These are phyloP conservation scores for Pseudococcus jackbeardsleyi DNA, from an alignment of 2,888 invertebrate species.

Conservation along the genomic window DNA sequence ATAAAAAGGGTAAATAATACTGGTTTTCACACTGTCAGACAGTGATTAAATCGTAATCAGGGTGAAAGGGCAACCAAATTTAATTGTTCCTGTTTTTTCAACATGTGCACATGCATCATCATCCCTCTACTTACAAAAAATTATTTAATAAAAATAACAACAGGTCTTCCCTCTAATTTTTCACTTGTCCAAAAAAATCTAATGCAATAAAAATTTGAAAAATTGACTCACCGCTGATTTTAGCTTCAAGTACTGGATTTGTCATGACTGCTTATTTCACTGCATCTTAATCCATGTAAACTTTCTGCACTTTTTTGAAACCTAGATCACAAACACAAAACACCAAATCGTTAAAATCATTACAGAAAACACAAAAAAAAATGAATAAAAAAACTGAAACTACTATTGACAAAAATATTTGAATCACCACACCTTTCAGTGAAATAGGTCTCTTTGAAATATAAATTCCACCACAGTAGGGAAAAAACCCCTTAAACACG, in stretches of 20 bases:
- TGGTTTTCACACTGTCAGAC: not conserved
- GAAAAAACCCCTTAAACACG: slow-evolving; percentile 42
- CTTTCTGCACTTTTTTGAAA: not conserved
- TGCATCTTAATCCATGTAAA: not conserved
- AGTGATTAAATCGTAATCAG: not conserved
- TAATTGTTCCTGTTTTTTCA: not conserved
- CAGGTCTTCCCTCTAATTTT: not conserved
- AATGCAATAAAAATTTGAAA: not conserved
- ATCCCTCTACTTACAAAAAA: not conserved
- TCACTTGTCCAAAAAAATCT: not conserved
- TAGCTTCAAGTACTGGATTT: slow-evolving; percentile 22
- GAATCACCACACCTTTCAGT: not conserved
- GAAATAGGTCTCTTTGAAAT: not conserved
- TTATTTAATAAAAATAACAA: not conserved
- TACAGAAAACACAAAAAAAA: not conserved
- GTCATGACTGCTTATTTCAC: slow-evolving; percentile 17
- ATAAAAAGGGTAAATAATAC: not conserved
- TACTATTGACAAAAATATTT: not conserved
- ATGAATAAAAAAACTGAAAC: not conserved
- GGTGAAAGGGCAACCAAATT: not conserved
- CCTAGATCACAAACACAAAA: slow-evolving; percentile 16
- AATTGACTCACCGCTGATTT: slow-evolving; percentile 40
- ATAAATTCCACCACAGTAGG: not conserved
- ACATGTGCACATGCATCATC: not conserved
- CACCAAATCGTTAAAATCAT: slow-evolving; percentile 21